phyloP scores from a whole-genome alignment of 2,888 invertebrate species.

The Torymus tubicola region DNA sequence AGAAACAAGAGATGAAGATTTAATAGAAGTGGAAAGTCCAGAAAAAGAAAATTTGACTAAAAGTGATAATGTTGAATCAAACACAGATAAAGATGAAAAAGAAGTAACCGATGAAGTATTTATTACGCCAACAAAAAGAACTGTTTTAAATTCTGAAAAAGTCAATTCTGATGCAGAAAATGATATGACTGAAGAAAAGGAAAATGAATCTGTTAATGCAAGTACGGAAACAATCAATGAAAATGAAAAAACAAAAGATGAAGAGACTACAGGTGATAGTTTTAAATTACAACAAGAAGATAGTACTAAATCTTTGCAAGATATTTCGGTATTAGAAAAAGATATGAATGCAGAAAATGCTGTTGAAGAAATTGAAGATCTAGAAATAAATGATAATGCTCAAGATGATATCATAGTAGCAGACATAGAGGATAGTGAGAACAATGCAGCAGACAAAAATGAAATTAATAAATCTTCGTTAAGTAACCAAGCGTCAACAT shows the following conservation, averaged over 20 bases:
- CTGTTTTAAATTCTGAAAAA: neutral
- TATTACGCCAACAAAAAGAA: neutral
- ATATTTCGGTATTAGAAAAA: neutral
- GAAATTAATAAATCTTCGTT: constrained; percentile 12
- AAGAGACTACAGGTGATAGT: neutral
- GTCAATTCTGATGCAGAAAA: constrained; percentile 4
- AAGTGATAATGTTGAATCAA: constrained; percentile 5
- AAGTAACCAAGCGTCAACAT: constrained; percentile 7
- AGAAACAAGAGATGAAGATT: constrained; percentile 46
- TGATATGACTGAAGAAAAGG: constrained; percentile 9
- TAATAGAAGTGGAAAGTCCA: constrained; percentile 29
- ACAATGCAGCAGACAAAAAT: constrained; percentile 1
- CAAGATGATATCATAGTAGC: constrained; percentile 18
- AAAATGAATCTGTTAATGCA: constrained; percentile 8
- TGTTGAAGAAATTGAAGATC: constrained; percentile 40
- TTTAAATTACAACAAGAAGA: neutral
- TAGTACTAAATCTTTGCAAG: too few relatives aligned
- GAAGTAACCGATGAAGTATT: constrained; percentile 9
- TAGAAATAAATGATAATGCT: constrained; percentile 18
- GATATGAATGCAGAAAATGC: constrained; percentile 40
- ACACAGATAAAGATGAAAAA: constrained; percentile 22
- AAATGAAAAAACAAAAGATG: constrained; percentile 8
- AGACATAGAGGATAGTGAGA: constrained; percentile 33
- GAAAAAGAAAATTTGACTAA: constrained; percentile 32
- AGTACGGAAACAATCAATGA: neutral